A percentile compares a stretch with the other conserved stretches of the same genome.
phyloP scores from a whole-genome alignment of 2,888 invertebrate genomes.

The Pachydiplax longipennis region DNA sequence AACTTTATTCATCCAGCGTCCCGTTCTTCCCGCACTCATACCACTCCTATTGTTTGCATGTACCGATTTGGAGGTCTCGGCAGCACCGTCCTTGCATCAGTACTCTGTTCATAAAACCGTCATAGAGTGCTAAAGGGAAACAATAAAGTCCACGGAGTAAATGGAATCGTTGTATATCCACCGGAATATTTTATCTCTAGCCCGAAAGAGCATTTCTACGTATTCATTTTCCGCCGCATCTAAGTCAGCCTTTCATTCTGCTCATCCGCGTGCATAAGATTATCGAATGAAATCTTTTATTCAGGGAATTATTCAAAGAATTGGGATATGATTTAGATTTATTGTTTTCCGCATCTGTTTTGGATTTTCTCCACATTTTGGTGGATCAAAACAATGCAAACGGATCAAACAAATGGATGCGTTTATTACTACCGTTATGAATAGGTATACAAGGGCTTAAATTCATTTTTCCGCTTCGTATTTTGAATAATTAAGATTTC shows the following conservation, averaged over 20 bases:
- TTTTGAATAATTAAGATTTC: too few relatives aligned
- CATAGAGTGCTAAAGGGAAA: neutral
- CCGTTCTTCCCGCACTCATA: neutral
- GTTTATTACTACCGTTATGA: too few relatives aligned
- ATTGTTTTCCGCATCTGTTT: too few relatives aligned
- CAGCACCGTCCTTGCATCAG: neutral
- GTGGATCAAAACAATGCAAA: too few relatives aligned
- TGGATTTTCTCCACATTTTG: too few relatives aligned
- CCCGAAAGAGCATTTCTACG: neutral
- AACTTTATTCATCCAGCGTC: neutral
- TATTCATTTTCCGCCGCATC: neutral
- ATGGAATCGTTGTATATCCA: neutral
- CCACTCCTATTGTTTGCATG: neutral
- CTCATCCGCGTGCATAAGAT: neutral
- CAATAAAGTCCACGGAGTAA: neutral
- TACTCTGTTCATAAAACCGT: neutral
- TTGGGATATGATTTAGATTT: too few relatives aligned
- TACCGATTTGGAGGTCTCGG: neutral
- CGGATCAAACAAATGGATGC: too few relatives aligned
- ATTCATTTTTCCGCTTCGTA: too few relatives aligned
- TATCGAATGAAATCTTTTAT: too few relatives aligned
- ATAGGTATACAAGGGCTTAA: too few relatives aligned
- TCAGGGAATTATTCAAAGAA: too few relatives aligned
- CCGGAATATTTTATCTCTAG: too few relatives aligned
- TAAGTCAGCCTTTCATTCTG: neutral